Evolutionary conservation across 2,113 vertebrate species (phyloP).

Genomic region (Spea multiplicata): DNA sequence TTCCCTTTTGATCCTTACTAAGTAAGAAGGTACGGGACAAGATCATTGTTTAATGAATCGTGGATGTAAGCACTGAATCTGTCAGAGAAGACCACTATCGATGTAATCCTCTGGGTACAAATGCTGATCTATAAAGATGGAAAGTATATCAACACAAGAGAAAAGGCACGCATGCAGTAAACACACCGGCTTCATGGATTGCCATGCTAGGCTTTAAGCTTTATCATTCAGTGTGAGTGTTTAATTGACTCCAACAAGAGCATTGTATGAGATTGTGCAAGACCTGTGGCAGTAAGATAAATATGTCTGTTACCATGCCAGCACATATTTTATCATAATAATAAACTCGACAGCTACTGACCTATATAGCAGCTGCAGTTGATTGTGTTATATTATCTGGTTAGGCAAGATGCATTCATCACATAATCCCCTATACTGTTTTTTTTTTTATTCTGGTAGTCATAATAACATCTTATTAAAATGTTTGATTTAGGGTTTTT

Average conservation of each 20-base stretch:
- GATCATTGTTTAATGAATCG: background rate
- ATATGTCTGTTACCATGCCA: background rate
- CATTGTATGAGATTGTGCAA: background rate
- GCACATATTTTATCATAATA: conserved; percentile 3
- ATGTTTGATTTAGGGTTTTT: too few species aligned
- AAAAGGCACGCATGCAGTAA: background rate
- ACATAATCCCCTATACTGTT: background rate
- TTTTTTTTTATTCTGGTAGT: background rate
- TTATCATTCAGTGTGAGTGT: background rate
- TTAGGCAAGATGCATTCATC: conserved; percentile 2
- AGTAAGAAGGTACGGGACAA: background rate
- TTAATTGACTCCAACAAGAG: background rate
- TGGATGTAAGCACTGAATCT: background rate
- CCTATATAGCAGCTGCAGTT: background rate
- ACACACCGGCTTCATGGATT: background rate
- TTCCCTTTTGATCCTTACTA: too few species aligned
- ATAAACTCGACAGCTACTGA: background rate
- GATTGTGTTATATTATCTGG: background rate
- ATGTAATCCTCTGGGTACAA: background rate
- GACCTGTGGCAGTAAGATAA: conserved; percentile 7
- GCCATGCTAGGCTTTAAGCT: background rate
- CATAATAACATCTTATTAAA: too few species aligned
- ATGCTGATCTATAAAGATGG: background rate
- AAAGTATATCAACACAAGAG: conserved; percentile 2
- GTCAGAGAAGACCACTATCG: background rate